These are phyloP conservation scores for Drosophila sulfurigaster DNA, from an alignment of 1,140 invertebrate species.

Conservation along the genomic window DNA sequence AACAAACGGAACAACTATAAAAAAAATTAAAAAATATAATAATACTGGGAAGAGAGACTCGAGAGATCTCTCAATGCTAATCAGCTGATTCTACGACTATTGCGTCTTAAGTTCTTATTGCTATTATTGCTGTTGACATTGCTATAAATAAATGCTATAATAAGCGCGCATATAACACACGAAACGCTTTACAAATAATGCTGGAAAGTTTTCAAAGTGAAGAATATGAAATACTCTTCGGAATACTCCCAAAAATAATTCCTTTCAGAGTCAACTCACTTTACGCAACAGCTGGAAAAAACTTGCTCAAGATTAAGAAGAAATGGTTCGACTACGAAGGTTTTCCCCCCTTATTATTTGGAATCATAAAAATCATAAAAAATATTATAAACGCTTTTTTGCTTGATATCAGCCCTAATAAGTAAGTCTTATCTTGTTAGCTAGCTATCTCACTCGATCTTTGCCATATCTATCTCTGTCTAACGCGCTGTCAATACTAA, in stretches of 20 bases:
- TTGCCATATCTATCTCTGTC: neutral
- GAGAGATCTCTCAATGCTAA: conserved; percentile 41
- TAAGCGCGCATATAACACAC: neutral
- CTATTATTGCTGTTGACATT: conserved; percentile 31
- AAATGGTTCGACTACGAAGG: neutral
- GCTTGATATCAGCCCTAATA: neutral
- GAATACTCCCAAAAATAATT: no score
- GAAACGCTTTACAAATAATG: conserved; percentile 2
- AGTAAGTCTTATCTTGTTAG: neutral
- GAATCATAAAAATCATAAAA: neutral
- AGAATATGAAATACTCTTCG: no score
- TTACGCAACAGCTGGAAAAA: no score
- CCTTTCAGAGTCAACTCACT: no score
- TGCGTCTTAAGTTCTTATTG: conserved; percentile 44
- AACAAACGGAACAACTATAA: neutral
- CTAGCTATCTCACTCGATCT: neutral
- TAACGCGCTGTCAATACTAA: neutral
- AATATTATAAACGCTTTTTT: neutral
- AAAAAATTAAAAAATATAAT: no score
- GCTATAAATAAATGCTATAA: conserved; percentile 43
- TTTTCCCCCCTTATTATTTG: neutral
- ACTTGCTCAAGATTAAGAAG: neutral
- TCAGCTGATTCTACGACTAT: conserved; percentile 43
- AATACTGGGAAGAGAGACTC: conserved; percentile 5
- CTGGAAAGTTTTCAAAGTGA: conserved; percentile 43